These are phyloP conservation scores for Oryzias celebensis DNA, from an alignment of 2,113 vertebrate genomes.

Conservation along the genomic window DNA sequence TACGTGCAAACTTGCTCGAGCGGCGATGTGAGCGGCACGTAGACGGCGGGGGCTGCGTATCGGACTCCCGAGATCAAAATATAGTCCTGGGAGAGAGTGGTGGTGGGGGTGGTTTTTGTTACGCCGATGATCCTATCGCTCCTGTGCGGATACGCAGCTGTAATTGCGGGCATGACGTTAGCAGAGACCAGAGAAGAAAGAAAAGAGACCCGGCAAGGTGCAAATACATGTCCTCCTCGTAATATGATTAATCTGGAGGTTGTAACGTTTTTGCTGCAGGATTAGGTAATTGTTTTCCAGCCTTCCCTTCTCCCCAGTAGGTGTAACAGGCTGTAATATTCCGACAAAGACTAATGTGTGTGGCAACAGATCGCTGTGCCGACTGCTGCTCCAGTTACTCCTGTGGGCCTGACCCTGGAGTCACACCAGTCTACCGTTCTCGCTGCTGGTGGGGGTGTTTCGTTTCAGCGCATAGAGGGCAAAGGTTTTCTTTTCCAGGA, in stretches of 20 bases:
- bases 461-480: slow-evolving; percentile 37
- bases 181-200: slow-evolving; percentile 19
- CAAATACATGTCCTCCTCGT: slow-evolving; percentile 9
- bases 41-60: slow-evolving; percentile 70
- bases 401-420: slow-evolving; percentile 24
- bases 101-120: slow-evolving; percentile 53
- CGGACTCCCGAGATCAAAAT: slow-evolving; percentile 75
- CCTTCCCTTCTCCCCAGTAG: not conserved
- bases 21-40: slow-evolving; percentile 71
- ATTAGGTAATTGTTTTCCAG: slow-evolving; percentile 49
- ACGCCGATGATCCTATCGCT: slow-evolving; percentile 58
- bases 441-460: slow-evolving; percentile 35
- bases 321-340: slow-evolving; percentile 22
- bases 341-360: slow-evolving; percentile 2
- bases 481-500: slow-evolving; percentile 42
- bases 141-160: slow-evolving; percentile 50
- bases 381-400: slow-evolving; percentile 10
- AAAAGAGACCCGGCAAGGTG: not conserved
- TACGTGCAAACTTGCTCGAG: slow-evolving; percentile 78
- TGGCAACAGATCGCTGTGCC: not conserved
- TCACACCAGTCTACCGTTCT: slow-evolving; percentile 2
- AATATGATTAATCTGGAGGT: slow-evolving; percentile 35
- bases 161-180: slow-evolving; percentile 63
- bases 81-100: slow-evolving; percentile 56
- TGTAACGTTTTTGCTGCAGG: slow-evolving; percentile 18